phyloP scores from a whole-genome alignment of 2,888 invertebrate species.

The Cryptophagus acutangulus region DNA sequence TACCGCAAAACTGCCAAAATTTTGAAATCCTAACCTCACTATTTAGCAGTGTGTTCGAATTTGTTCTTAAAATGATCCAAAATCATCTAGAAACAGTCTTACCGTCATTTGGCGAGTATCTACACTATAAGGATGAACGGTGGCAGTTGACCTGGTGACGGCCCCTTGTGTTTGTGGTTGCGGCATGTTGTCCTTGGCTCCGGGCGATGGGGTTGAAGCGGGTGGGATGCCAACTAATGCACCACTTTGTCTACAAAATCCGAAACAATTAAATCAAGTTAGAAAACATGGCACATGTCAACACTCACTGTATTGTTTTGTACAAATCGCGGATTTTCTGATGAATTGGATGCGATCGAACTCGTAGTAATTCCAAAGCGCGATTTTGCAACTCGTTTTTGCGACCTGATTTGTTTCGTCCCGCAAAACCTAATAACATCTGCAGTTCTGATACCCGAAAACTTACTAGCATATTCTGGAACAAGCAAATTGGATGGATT shows the following conservation, averaged over 20 bases:
- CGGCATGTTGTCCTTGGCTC: conserved; percentile 38
- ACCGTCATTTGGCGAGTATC: conserved; percentile 40
- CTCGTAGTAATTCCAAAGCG: conserved; percentile 65
- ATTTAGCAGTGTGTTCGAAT: not conserved
- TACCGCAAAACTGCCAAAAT: too few species aligned
- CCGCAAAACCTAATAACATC: conserved; percentile 73
- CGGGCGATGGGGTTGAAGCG: conserved; percentile 29
- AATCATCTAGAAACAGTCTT: conserved; percentile 29
- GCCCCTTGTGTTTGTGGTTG: conserved; percentile 42
- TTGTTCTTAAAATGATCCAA: conserved; percentile 1
- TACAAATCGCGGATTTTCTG: conserved; percentile 65
- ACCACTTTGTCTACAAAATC: conserved; percentile 41
- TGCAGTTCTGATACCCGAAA: conserved; percentile 84
- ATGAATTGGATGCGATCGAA: conserved; percentile 58
- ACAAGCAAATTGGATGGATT: conserved; percentile 19
- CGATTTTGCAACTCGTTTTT: conserved; percentile 74
- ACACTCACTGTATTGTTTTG: conserved; percentile 59
- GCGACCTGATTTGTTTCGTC: conserved; percentile 72
- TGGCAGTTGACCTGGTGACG: conserved; percentile 39
- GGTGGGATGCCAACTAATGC: conserved; percentile 37
- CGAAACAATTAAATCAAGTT: not conserved
- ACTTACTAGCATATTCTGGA: conserved; percentile 53
- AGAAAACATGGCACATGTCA: not conserved
- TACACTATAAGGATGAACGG: conserved; percentile 44
- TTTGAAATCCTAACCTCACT: too few species aligned